Percentiles rank a stretch among this genome's conserved stretches.
phyloP scores from a whole-genome alignment of 2,113 vertebrate genomes.

The Brachirus orientalis region DNA sequence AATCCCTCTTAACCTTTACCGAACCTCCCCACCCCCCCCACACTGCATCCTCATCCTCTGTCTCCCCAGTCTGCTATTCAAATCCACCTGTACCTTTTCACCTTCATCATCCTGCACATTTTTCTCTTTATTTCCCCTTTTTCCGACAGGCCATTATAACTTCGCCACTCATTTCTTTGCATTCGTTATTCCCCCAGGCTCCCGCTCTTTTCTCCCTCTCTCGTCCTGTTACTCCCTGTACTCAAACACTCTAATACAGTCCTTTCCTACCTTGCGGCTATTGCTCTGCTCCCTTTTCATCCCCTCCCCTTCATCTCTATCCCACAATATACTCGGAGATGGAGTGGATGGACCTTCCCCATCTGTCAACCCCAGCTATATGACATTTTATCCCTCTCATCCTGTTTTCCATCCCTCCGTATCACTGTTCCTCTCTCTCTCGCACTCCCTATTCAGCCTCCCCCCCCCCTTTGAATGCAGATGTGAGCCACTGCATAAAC shows the following conservation, averaged over 20 bases:
- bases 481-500: conserved; percentile 65
- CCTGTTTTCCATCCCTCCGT: conserved; percentile 43
- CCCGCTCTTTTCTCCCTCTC: conserved; percentile 33
- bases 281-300: conserved; percentile 53
- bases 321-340: conserved; percentile 50
- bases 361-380: conserved; percentile 55
- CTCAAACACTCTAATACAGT: conserved; percentile 44
- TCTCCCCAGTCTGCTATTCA: conserved; percentile 49
- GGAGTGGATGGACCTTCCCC: conserved; percentile 59
- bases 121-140: conserved; percentile 30
- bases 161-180: conserved; percentile 42
- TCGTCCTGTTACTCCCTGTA: conserved; percentile 18
- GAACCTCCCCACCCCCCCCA: neutral
- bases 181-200: conserved; percentile 31
- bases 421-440: conserved; percentile 28
- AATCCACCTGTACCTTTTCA: conserved; percentile 56
- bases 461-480: conserved; percentile 62
- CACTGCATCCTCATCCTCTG: conserved; percentile 26
- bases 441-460: conserved; percentile 11
- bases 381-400: conserved; percentile 73
- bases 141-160: conserved; percentile 40
- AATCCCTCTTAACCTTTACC: conserved; percentile 75
- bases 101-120: conserved; percentile 54
- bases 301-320: conserved; percentile 57
- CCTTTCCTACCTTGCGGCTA: conserved; percentile 41